Base-by-base conservation (phyloP, 64 coral and sea anemone species). In the Platygyra sinensis region DNA sequence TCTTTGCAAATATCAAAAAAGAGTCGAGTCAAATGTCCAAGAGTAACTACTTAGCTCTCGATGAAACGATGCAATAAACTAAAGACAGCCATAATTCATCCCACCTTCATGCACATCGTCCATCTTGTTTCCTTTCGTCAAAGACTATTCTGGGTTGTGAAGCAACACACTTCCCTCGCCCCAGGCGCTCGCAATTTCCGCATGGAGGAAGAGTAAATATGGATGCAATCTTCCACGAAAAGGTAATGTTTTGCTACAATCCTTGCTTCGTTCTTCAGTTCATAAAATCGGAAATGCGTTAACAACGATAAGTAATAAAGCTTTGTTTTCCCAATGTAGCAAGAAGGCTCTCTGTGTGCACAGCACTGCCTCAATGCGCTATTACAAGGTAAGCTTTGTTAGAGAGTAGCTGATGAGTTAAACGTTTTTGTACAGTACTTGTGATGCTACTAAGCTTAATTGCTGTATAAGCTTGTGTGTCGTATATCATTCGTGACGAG, bases 361-460 rank as follows among this genome's bases (percentile, higher is more conserved):
- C 97, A 99, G 32, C 97, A 99, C 69, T 99, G 97, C 84, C 83
- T 99, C 60, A 99, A 99, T 88, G 88, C 97, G 2, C 75, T 99
- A 46, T 71, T 99, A 61, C 97, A 99, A 99, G 97, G 97, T 99
- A 91, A 5, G 20, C 8, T 55, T 36, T 36, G 1, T 36, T 3
- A 36, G 33, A 36, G 33, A 1, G 33, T 36, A 36, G 33, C 33
- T 36, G 33, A 39, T 39, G 2, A 36, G 33, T 36, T 36, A 36
- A 36, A 1, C 33, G 10, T 57, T 57, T 57, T 57, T 57, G 54
- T 57, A 57, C 54, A 16, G 54, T 57, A 57, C 54, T 14, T 57
- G 12, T 15, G 0, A 7, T 0, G 42, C 42, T 46, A 7, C 42
- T 46, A 46, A 46, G 42, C 42, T 46, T 46, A 46, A 46, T 5